Evolutionary conservation across 2,888 invertebrate species (phyloP), one percentile per base, ranked within the genome.

Genomic region (Acheta domesticus): DNA sequence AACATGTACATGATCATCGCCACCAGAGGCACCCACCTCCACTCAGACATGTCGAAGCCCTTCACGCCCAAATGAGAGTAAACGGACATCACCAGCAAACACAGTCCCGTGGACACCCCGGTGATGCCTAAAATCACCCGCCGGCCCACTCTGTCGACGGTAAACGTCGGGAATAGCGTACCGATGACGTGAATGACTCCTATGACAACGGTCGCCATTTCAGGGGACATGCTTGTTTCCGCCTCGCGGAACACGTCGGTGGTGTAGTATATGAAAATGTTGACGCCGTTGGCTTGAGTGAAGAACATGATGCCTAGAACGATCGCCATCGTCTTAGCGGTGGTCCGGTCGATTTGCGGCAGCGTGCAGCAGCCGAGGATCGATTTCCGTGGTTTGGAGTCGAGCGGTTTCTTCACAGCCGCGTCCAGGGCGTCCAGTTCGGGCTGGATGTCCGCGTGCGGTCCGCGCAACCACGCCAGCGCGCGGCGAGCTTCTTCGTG

Each of bases 1-100:
- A 92, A 86, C 81, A 93, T 92, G 85, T 92, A 93, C 0, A 92
- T 83, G 0, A 92, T 89, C 78, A 93, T 87, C 82, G 91, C 91
- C 0, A 90, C 84, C 1, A 92, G 84, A 0, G 95, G 94, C 62
- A 95, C 82, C 93, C 93, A 93, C 0, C 92, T 12, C 62, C 62
- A 62, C 0, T n/a, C 62, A 8, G 14, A 19, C n/a, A 62, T 16
- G n/a, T 62, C 62, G 4, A 62, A 14, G 1, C 62, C 62, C 62
- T 14, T n/a, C 16, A 14, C n/a, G 62, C n/a, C 62, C 62, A 62
- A n/a, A 62, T 62, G n/a, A 5, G 62, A 62, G 62, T 62, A 62
- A 4, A 62, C 16, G 0, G 62, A 62, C n/a, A 62, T 3, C 12
- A n/a, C n/a, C n/a, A n/a, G 14, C 62, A 62, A n/a, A 62, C 62